phyloP scores from a whole-genome alignment of 2,113 vertebrate species.

The Brienomyrus longianalis region DNA sequence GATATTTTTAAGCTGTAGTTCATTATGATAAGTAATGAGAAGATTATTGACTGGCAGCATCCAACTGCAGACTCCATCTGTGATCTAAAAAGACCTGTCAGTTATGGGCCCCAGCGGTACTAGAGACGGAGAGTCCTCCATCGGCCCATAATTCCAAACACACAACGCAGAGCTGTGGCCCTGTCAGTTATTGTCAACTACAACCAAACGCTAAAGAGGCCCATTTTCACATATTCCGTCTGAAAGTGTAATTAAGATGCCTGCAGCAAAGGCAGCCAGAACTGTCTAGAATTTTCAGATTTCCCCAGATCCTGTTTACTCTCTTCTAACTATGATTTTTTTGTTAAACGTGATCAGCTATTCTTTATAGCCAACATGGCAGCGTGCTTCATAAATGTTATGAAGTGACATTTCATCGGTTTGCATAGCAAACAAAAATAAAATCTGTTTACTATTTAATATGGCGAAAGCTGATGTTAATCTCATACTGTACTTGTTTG shows the following conservation, averaged over 20 bases:
- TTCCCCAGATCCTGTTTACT: background rate
- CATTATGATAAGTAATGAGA: constrained; percentile 73
- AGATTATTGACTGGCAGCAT: constrained; percentile 63
- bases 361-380: background rate
- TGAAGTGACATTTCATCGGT: background rate
- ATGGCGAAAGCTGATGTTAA: background rate
- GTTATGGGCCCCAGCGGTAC: constrained; percentile 27
- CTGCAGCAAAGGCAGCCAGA: background rate
- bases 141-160: background rate
- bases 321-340: background rate
- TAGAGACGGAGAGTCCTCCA: constrained; percentile 19
- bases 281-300: too few relatives aligned
- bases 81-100: constrained; percentile 43
- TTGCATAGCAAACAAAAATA: background rate
- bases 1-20: constrained; percentile 68
- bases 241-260: background rate
- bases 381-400: background rate
- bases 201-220: background rate
- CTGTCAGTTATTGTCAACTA: background rate
- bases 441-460: background rate
- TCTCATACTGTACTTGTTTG: background rate
- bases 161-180: background rate
- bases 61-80: constrained; percentile 60
- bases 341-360: background rate
- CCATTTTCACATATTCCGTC: background rate